Base-by-base conservation (phyloP, 1,140 invertebrate species). In the Rhopalosiphum padi region DNA sequence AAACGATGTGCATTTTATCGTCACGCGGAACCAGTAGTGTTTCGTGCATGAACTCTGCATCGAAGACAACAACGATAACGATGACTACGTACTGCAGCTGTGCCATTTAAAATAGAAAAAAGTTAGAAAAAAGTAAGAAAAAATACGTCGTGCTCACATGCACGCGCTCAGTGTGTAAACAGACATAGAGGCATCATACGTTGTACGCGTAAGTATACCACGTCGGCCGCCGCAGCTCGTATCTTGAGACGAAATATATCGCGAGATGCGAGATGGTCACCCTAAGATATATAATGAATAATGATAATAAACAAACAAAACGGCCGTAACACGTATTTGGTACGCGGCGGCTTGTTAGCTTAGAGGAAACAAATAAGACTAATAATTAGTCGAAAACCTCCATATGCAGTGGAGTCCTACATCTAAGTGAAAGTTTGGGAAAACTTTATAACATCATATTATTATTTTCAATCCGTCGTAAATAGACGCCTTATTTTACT, bases 401-500 rank as follows among this genome's bases (percentile, higher is more conserved):
- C 9, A 18, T 18, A 35, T n/a, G 5, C 43, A 68, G 6, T 1
- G n/a, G 35, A 83, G 43, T 46, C 90, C 90, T 91, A 91, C 68
- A 91, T 83, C 46, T 43, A 30, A 91, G 90, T 91, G 90, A 91
- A 91, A 91, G 90, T 91, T 91, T 91, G 43, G 43, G 90, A 91
- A 91, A 91, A 91, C 87, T 89, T 89, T 11, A n/a, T 21, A 9
- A 25, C 37, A 8, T 9, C 82, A 3, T 37, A 35, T 77, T n/a
- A 37, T 83, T 83, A 83, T 83, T 37, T 83, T 83, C n/a, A 21
- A 83, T 83, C 2, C 6, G 21, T 83, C 35, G 35, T 22, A 23
- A 37, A 37, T 41, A 77, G 15, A 77, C 15, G 15, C 60, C 60
- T 77, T 21, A n/a, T 77, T 77, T 77, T 15, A 77, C 60, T 77